These are phyloP conservation scores for Lasioglossum oenotherae DNA, from an alignment of 2,888 invertebrate genomes.

Conservation along the genomic window DNA sequence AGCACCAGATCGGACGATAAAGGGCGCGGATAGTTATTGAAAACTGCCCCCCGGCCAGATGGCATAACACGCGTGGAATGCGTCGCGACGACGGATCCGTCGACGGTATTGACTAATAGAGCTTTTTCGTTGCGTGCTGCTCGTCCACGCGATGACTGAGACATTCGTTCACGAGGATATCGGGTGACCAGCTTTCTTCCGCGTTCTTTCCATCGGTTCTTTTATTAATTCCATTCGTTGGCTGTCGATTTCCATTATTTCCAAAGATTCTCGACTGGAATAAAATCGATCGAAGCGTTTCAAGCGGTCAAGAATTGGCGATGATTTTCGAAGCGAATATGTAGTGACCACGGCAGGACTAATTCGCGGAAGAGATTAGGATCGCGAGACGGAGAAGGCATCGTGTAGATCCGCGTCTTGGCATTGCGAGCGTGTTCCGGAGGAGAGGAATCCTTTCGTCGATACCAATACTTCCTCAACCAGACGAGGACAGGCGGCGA, in stretches of 20 bases:
- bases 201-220: neutral
- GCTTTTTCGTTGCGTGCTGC: neutral
- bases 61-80: conserved; percentile 25
- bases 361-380: neutral
- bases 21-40: conserved; percentile 32
- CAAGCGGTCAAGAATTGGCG: neutral
- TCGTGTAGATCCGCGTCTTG: conserved; percentile 20
- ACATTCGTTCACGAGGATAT: neutral
- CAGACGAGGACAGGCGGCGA: conserved; percentile 76
- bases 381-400: neutral
- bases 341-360: neutral
- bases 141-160: neutral
- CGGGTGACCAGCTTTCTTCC: neutral
- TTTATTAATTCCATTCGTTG: neutral
- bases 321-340: neutral
- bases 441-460: conserved; percentile 41
- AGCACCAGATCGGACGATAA: conserved; percentile 29
- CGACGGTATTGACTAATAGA: conserved; percentile 11
- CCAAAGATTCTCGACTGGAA: neutral
- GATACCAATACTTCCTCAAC: conserved; percentile 55
- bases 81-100: conserved; percentile 16
- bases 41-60: conserved; percentile 1
- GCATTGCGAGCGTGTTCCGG: conserved; percentile 22
- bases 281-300: too few relatives aligned
- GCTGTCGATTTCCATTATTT: neutral